phyloP scores from a whole-genome alignment of 2,888 invertebrate genomes.

The Mongoloraphidia duomilia region DNA sequence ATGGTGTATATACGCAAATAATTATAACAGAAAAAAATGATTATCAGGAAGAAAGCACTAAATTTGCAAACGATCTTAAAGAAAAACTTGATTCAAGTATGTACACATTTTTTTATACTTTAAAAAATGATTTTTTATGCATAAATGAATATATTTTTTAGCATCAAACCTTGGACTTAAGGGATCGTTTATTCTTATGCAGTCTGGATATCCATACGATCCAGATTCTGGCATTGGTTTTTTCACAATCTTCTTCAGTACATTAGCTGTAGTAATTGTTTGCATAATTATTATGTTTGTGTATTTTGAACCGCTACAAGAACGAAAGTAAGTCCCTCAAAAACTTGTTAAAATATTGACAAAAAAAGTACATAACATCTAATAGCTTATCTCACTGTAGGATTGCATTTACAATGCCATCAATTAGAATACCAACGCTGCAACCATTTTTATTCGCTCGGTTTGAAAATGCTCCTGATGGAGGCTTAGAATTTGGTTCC shows the following conservation, averaged over 20 bases:
- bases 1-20: slow-evolving; percentile 5
- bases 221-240: too few relatives aligned
- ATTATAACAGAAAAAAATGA: slow-evolving; percentile 5
- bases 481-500: slow-evolving; percentile 7
- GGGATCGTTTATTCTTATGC: too few relatives aligned
- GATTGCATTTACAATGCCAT: background rate
- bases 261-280: too few relatives aligned
- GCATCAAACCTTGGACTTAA: background rate
- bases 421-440: background rate
- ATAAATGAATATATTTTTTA: background rate
- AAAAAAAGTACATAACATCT: too few relatives aligned
- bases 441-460: slow-evolving; percentile 8
- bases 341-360: too few relatives aligned
- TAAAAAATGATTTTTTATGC: background rate
- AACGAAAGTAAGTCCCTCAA: too few relatives aligned
- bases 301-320: too few relatives aligned
- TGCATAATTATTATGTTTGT: too few relatives aligned
- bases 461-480: slow-evolving; percentile 9
- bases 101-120: background rate
- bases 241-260: too few relatives aligned
- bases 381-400: too few relatives aligned
- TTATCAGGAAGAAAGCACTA: slow-evolving; percentile 4
- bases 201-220: too few relatives aligned
- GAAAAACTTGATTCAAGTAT: background rate
- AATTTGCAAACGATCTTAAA: slow-evolving; percentile 1